Evolutionary conservation across 1,140 invertebrate genomes (phyloP).

Genomic region (Nephotettix cincticeps): DNA sequence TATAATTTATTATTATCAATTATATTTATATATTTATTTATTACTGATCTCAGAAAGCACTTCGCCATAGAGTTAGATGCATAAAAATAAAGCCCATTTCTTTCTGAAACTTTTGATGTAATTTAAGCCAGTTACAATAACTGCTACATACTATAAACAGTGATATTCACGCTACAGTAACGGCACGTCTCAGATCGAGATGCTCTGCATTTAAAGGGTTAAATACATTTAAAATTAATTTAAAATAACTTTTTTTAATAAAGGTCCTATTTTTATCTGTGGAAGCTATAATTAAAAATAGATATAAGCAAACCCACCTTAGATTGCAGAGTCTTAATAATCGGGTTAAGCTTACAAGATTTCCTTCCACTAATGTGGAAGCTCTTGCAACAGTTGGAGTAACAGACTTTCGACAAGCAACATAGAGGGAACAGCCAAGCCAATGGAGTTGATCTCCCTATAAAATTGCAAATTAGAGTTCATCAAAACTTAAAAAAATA

Average conservation of each 20-base stretch:
- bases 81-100: no score
- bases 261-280: not conserved
- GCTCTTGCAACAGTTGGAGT: slow-evolving; percentile 74
- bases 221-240: not conserved
- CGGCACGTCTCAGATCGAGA: no score
- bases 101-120: no score
- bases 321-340: slow-evolving; percentile 86
- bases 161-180: no score
- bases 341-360: slow-evolving; percentile 88
- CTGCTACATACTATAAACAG: no score
- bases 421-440: slow-evolving; percentile 93
- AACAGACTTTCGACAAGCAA: slow-evolving; percentile 78
- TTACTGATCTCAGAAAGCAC: not conserved
- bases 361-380: slow-evolving; percentile 75
- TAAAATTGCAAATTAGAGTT: slow-evolving; percentile 41
- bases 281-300: not conserved
- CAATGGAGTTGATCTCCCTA: slow-evolving; percentile 91
- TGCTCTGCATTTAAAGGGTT: no score
- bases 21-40: not conserved
- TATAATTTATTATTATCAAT: not conserved
- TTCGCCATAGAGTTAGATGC: no score
- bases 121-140: no score
- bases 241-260: not conserved
- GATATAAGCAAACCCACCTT: slow-evolving; percentile 57
- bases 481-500: no score